Percentiles rank a stretch among this genome's conserved stretches.
Conservation (phyloP, 35 echinoderm and acorn worm species). For the Lytechinus variegatus region DNA sequence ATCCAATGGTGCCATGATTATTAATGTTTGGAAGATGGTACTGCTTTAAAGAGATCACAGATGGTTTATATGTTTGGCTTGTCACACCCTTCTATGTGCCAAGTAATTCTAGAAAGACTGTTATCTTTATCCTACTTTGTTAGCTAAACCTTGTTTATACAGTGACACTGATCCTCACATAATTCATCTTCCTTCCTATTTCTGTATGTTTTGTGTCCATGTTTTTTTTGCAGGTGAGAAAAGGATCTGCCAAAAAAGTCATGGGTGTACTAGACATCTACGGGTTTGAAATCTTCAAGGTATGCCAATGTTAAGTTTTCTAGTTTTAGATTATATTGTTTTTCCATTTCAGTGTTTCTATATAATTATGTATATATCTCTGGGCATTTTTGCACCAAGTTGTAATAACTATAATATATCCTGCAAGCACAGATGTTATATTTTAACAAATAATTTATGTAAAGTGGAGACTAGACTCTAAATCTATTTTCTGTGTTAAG, state of each 20-base stretch:
- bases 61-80: background rate
- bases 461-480: too few relatives aligned
- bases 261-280: slow-evolving; percentile 99
- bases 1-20: background rate
- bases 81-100: background rate
- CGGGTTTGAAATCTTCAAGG: slow-evolving; percentile 99
- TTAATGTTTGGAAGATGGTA: background rate
- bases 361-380: too few relatives aligned
- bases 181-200: background rate
- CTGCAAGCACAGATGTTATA: too few relatives aligned
- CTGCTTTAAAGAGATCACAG: background rate
- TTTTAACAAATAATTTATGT: too few relatives aligned
- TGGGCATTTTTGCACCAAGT: too few relatives aligned
- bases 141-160: background rate
- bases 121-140: background rate
- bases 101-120: background rate
- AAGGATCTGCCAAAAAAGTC: slow-evolving; percentile 72
- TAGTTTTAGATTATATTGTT: background rate
- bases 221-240: slow-evolving; percentile 67
- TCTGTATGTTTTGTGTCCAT: background rate
- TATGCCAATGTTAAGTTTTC: slow-evolving; percentile 26
- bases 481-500: too few relatives aligned
- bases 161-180: background rate
- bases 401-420: too few relatives aligned
- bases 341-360: too few relatives aligned